phyloP scores from a whole-genome alignment of 2,888 invertebrate species.

The Tipula vernalis region DNA sequence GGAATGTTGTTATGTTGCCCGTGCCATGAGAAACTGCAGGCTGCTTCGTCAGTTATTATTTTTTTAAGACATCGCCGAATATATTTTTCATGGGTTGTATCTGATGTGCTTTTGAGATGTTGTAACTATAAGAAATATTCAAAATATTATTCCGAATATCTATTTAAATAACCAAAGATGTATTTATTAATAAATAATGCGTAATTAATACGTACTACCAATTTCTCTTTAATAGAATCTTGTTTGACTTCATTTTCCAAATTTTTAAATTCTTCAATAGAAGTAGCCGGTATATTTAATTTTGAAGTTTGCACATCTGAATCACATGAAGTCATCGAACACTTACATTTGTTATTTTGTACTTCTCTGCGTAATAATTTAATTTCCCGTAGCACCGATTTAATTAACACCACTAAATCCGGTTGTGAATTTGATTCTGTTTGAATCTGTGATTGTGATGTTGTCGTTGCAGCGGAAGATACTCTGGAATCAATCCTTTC shows the following conservation, averaged over 20 bases:
- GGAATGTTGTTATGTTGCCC: slow-evolving; percentile 10
- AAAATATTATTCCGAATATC: not conserved
- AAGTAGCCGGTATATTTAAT: not conserved
- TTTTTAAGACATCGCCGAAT: slow-evolving; percentile 8
- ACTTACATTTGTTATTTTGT: not conserved
- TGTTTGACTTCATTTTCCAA: not conserved
- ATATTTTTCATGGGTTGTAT: not conserved
- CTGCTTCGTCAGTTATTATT: slow-evolving; percentile 13
- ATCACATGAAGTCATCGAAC: not conserved
- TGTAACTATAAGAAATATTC: not conserved
- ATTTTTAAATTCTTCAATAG: not conserved
- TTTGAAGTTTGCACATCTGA: not conserved
- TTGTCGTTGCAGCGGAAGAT: not conserved
- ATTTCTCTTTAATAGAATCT: not conserved
- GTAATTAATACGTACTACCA: not conserved
- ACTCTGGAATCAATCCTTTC: no score
- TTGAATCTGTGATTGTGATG: not conserved
- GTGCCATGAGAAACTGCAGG: slow-evolving; percentile 13
- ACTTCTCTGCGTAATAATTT: not conserved
- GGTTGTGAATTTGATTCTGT: not conserved
- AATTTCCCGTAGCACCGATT: not conserved
- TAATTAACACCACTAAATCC: not conserved
- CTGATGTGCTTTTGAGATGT: not conserved
- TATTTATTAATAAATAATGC: no score
- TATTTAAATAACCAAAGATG: no score